A percentile compares a stretch with the other conserved stretches of the same genome.
Evolutionary conservation across 2,888 invertebrate genomes (phyloP).

Genomic region (Holacanthella duospinosa): DNA sequence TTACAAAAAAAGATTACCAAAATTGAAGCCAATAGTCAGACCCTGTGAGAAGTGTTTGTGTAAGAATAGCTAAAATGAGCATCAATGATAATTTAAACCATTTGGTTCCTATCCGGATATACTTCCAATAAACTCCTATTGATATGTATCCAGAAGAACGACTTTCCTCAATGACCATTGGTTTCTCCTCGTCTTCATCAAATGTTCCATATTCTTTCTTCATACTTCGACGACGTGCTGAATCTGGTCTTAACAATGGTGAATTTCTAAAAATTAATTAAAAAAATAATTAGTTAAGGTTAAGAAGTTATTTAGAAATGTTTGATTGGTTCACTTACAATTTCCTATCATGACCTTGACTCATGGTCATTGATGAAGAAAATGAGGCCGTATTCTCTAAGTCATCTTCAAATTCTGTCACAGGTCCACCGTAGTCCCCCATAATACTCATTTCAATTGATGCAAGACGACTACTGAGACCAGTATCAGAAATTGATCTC

Average conservation of each 20-base stretch:
- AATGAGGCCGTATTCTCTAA: not conserved
- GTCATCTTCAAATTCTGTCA: not conserved
- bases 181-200: not conserved
- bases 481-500: not conserved
- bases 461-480: not conserved
- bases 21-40: slow-evolving; percentile 1
- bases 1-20: too few species aligned
- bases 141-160: not conserved
- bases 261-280: not conserved
- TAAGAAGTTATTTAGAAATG: not conserved
- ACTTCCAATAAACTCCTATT: slow-evolving; percentile 51
- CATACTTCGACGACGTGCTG: too few species aligned
- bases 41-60: not conserved
- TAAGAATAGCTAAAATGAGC: not conserved
- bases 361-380: not conserved
- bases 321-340: too few species aligned
- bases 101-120: slow-evolving; percentile 59
- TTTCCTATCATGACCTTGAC: too few species aligned
- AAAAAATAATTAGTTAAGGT: not conserved
- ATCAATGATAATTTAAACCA: slow-evolving; percentile 37
- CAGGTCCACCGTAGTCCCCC: not conserved
- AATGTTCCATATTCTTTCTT: not conserved
- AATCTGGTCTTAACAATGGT: not conserved
- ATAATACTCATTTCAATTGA: not conserved
- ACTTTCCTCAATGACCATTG: slow-evolving; percentile 44